Base-by-base conservation (phyloP, 1,140 invertebrate genomes). In the Nebria ingens region DNA sequence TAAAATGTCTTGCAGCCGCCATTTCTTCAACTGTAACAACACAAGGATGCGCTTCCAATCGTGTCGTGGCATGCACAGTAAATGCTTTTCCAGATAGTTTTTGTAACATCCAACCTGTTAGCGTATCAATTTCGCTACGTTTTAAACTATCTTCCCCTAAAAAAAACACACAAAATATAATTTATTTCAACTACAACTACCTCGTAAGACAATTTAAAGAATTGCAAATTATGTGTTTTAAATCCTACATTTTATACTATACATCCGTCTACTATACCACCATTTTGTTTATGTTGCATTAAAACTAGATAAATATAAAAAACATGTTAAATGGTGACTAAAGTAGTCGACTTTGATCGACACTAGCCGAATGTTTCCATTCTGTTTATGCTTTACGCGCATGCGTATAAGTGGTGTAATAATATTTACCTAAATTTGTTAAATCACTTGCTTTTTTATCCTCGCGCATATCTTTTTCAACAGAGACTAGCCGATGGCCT, bases 11-110 rank as follows among this genome's bases (percentile, higher is more conserved):
- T 0, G 93, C 93, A 9, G 91, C 89, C 0, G 89, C 93, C 93
- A 98, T 97, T 72, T 98, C 93, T 64, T 91, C 86, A 0, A 97
- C 89, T 1, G 92, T 95, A 0, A 98, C 81, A 1, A 96, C 87
- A 70, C 93, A 97, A 0, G 95, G 94, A 76, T 98, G 93, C 1
- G 81, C 80, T 56, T 91, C 89, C 15, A 97, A 71, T 25, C 87
- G 81, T 21, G 83, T 82, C 0, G 92, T 97, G 0, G 89, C 81
- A 71, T 87, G 88, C 1, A 93, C 84, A 50, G 84, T 82, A 21
- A 82, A 77, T 0, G 91, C 90, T 74, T 89, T 91, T 0, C 85
- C 85, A 6, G 79, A 72, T 11, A 97, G 74, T 56, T 80, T 74
- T 1, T 79, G 76, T 66, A 91, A 86, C 21, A 98, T 72, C 79